A percentile compares a stretch with the other conserved stretches of the same genome.
These are phyloP conservation scores for Oreonectes daqikongensis DNA, from an alignment of 2,797 vertebrate species.

Conservation along the genomic window DNA sequence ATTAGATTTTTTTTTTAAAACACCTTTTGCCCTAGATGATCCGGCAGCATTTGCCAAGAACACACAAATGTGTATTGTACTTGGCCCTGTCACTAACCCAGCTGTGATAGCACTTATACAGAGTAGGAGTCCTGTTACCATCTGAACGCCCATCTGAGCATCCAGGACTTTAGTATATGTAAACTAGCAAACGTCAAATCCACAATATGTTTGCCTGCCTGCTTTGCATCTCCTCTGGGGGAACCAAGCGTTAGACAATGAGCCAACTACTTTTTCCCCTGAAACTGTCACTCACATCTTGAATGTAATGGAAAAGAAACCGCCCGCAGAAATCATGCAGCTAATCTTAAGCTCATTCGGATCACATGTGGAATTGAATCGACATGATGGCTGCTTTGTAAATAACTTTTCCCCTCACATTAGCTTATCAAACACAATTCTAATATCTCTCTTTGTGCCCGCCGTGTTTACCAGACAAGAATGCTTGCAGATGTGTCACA, in stretches of 20 bases:
- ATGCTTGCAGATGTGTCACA: constrained; percentile 14
- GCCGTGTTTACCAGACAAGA: constrained; percentile 18
- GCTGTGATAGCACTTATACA: constrained; percentile 26
- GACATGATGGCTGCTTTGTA: constrained; percentile 10
- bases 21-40: constrained; percentile 7
- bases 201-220: constrained; percentile 62
- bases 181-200: constrained; percentile 63
- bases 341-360: neutral
- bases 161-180: constrained; percentile 56
- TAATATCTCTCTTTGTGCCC: constrained; percentile 35
- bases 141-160: constrained; percentile 53
- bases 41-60: constrained; percentile 12
- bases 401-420: constrained; percentile 14
- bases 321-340: neutral
- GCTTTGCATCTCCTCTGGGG: constrained; percentile 44
- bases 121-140: constrained; percentile 35
- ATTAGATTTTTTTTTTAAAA: neutral
- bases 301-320: neutral
- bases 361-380: neutral
- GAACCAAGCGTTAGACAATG: neutral
- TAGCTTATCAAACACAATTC: constrained; percentile 41
- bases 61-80: constrained; percentile 9
- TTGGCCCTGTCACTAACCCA: constrained; percentile 44
- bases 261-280: constrained; percentile 19
- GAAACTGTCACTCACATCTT: neutral